phyloP scores from a whole-genome alignment of 2,888 invertebrate species.

The Drosophila mayaguana region DNA sequence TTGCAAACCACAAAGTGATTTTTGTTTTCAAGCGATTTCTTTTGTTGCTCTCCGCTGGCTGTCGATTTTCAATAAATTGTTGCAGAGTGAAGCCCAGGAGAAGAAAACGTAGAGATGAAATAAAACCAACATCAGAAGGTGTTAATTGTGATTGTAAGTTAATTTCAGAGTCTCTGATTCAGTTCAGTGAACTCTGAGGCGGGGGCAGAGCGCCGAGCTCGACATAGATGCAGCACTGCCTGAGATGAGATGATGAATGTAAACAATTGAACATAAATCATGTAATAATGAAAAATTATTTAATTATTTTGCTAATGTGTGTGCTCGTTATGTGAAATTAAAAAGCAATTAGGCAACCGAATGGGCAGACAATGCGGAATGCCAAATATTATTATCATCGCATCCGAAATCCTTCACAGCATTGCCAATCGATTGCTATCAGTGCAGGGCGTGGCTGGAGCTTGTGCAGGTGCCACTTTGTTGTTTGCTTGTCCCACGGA shows the following conservation, averaged over 20 bases:
- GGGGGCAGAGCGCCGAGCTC: conserved; percentile 4
- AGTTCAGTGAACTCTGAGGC: conserved; percentile 67
- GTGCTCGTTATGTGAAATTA: conserved; percentile 45
- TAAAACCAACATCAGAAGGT: conserved; percentile 56
- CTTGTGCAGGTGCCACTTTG: conserved; percentile 58
- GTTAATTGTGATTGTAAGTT: conserved; percentile 78
- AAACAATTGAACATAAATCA: conserved; percentile 27
- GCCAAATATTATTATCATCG: conserved; percentile 63
- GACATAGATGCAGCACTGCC: conserved; percentile 32
- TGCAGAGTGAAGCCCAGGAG: conserved; percentile 41
- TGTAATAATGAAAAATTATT: conserved; percentile 11
- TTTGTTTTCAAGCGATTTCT: conserved; percentile 40
- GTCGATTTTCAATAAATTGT: conserved; percentile 56
- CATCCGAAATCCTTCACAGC: conserved; percentile 67
- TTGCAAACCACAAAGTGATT: conserved; percentile 71
- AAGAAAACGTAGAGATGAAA: conserved; percentile 13
- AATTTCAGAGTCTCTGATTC: conserved; percentile 29
- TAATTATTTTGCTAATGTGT: conserved; percentile 47
- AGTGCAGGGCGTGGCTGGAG: conserved; percentile 31
- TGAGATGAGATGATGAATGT: conserved; percentile 35
- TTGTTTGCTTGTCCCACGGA: conserved; percentile 42
- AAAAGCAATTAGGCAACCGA: conserved; percentile 59
- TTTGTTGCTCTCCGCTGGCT: conserved; percentile 31
- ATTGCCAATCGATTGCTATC: conserved; percentile 68
- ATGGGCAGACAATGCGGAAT: conserved; percentile 20